Conservation (phyloP, 2,113 vertebrate species). For the Smithornis capensis region DNA sequence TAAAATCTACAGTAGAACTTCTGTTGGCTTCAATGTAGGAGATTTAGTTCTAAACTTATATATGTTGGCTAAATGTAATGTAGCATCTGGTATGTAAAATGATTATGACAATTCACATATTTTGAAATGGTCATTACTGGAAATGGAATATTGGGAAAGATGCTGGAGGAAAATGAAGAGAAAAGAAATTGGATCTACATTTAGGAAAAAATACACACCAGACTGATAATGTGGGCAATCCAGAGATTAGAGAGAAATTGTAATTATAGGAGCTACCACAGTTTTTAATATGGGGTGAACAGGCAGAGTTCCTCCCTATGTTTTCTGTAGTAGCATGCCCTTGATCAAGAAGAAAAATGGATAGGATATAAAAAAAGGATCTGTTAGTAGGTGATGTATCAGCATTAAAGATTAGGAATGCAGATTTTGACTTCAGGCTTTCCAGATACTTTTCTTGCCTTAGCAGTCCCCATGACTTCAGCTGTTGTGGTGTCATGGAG, state of each 20-base stretch:
- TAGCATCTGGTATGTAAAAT: neutral
- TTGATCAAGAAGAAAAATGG: neutral
- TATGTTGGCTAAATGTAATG: neutral
- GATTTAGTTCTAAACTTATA: neutral
- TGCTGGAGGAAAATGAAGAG: neutral
- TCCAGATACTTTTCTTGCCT: neutral
- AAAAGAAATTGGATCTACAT: neutral
- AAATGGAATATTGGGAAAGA: neutral
- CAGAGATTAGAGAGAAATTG: neutral
- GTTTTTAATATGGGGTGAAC: neutral
- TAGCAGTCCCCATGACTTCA: neutral
- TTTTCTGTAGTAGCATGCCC: neutral
- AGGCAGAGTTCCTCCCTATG: neutral
- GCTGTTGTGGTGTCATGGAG: neutral
- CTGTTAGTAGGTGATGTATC: accelerated
- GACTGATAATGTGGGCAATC: neutral
- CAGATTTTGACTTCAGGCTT: neutral
- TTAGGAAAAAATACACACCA: neutral
- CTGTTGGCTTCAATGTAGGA: neutral
- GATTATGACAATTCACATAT: neutral
- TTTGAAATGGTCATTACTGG: conserved; percentile 13
- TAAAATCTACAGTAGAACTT: neutral
- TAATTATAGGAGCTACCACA: neutral
- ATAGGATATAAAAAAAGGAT: neutral
- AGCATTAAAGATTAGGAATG: neutral